Evolutionary conservation across 1,140 invertebrate genomes (phyloP).

Genomic region (Lethrus apterus): DNA sequence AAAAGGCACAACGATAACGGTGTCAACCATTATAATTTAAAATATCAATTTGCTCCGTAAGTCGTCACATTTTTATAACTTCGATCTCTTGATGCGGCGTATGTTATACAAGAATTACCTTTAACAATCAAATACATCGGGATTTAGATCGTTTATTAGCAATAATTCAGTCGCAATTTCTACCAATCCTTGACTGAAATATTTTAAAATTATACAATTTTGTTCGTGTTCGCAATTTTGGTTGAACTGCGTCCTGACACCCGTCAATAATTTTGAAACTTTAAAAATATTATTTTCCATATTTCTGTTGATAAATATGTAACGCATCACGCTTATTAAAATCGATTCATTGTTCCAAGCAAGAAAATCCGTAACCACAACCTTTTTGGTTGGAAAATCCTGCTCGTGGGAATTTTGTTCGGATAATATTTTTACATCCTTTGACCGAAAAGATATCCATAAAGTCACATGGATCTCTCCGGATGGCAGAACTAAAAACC

Average conservation of each 20-base stretch:
- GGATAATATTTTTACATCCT: neutral
- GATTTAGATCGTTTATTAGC: slow-evolving; percentile 40
- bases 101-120: slow-evolving; percentile 46
- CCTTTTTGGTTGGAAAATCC: slow-evolving; percentile 15
- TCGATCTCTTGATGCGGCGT: slow-evolving; percentile 41
- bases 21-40: slow-evolving; percentile 47
- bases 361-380: slow-evolving; percentile 28
- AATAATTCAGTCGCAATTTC: slow-evolving; percentile 37
- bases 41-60: slow-evolving; percentile 42
- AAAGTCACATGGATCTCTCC: no score
- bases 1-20: slow-evolving; percentile 42
- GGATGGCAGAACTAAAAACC: no score
- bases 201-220: slow-evolving; percentile 24
- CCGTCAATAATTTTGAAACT: slow-evolving; percentile 26
- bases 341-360: slow-evolving; percentile 38
- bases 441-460: no score
- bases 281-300: slow-evolving; percentile 30
- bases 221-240: slow-evolving; percentile 27
- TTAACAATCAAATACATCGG: slow-evolving; percentile 42
- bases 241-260: slow-evolving; percentile 23
- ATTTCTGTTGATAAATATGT: slow-evolving; percentile 30
- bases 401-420: neutral
- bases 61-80: slow-evolving; percentile 35
- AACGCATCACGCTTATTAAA: slow-evolving; percentile 28
- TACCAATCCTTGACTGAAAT: slow-evolving; percentile 33